phyloP scores from a whole-genome alignment of 2,113 vertebrate species.

The Otus sunia region DNA sequence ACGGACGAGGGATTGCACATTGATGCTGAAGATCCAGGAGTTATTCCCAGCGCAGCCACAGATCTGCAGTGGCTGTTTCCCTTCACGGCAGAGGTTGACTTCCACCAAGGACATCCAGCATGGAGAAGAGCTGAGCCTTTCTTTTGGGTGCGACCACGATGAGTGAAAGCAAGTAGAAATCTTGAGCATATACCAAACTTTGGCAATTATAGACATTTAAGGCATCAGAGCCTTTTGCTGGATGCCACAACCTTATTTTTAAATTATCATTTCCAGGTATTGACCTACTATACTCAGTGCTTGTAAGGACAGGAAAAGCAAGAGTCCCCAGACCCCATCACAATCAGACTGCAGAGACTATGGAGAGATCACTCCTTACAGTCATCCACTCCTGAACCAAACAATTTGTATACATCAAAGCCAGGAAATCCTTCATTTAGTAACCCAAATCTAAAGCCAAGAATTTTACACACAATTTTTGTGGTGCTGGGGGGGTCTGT shows the following conservation, averaged over 20 bases:
- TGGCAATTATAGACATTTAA: not conserved
- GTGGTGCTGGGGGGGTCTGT: not conserved
- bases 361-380: not conserved
- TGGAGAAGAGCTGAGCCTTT: not conserved
- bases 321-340: not conserved
- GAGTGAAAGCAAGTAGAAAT: not conserved
- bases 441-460: not conserved
- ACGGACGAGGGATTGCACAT: accelerated
- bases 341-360: not conserved
- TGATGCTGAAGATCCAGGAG: not conserved
- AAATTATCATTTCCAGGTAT: not conserved
- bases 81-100: not conserved
- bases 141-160: not conserved
- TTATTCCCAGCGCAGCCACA: not conserved
- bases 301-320: not conserved
- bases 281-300: not conserved
- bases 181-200: not conserved
- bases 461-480: not conserved
- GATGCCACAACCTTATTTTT: not conserved
- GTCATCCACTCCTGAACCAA: not conserved
- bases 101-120: not conserved
- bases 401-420: not conserved
- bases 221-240: not conserved
- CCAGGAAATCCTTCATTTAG: not conserved
- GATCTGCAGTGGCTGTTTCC: not conserved